These are phyloP conservation scores for Acanthoscelides obtectus DNA, from an alignment of 2,888 invertebrate genomes.

Conservation along the genomic window DNA sequence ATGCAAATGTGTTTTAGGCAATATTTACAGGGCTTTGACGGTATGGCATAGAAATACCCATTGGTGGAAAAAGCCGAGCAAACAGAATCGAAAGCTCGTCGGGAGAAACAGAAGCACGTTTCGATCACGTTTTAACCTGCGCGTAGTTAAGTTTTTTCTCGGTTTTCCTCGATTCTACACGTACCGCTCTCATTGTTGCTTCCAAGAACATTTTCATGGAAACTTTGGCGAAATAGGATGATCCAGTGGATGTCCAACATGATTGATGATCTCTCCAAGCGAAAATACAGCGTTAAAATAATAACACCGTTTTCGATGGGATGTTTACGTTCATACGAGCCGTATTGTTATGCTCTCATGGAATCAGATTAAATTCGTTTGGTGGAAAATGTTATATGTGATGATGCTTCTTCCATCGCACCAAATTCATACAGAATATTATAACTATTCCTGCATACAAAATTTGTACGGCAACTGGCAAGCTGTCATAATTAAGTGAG, in stretches of 20 bases:
- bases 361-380: background rate
- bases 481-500: too few species aligned
- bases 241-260: background rate
- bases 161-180: conserved; percentile 12
- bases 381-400: background rate
- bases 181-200: conserved; percentile 3
- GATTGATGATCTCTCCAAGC: background rate
- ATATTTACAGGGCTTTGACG: background rate
- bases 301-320: background rate
- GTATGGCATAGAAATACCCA: background rate
- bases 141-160: conserved; percentile 13
- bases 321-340: background rate
- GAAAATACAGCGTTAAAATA: background rate
- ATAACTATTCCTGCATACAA: too few species aligned
- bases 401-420: background rate
- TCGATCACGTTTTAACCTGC: conserved; percentile 16
- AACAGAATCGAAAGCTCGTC: conserved; percentile 20
- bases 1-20: background rate
- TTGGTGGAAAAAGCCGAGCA: conserved; percentile 14
- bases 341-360: background rate
- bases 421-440: too few species aligned
- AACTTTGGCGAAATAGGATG: background rate
- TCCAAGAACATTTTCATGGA: background rate
- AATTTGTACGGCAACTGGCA: too few species aligned
- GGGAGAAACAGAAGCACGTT: conserved; percentile 22